Evolutionary conservation across 2,797 vertebrate genomes (phyloP).

Genomic region (Pipistrellus nathusii): DNA sequence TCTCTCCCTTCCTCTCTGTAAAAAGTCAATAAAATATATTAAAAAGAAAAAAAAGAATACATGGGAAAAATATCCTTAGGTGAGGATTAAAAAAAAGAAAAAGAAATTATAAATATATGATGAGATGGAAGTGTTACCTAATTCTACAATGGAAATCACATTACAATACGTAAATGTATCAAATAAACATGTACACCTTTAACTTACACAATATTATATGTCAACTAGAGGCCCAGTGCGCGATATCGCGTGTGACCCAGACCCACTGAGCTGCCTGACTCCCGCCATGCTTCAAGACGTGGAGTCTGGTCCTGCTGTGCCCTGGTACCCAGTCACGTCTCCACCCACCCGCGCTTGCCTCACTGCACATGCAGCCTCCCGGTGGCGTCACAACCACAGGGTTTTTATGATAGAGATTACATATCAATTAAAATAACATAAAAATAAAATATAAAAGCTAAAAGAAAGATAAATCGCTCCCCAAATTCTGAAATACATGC

Average conservation of each 20-base stretch:
- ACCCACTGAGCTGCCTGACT: no score
- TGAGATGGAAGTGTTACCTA: not conserved
- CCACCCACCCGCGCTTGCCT: no score
- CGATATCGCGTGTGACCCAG: no score
- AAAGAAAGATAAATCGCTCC: constrained; percentile 23
- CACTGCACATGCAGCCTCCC: no score
- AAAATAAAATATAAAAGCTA: constrained; percentile 33
- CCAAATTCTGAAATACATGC: constrained; percentile 14
- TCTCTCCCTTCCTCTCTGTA: no score
- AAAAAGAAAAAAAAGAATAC: no score
- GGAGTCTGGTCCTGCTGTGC: no score
- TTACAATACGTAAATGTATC: not conserved
- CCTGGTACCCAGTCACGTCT: no score
- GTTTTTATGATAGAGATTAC: not conserved
- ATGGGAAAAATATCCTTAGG: no score
- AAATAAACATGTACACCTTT: not conserved
- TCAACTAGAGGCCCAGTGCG: not conserved
- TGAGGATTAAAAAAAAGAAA: not conserved
- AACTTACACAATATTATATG: not conserved
- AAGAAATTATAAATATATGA: constrained; percentile 11
- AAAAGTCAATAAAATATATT: no score
- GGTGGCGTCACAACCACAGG: no score
- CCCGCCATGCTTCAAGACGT: no score
- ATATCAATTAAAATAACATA: not conserved
- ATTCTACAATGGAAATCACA: not conserved